Conservation (phyloP, 2,113 vertebrate species). For the Myiopsitta monachus region DNA sequence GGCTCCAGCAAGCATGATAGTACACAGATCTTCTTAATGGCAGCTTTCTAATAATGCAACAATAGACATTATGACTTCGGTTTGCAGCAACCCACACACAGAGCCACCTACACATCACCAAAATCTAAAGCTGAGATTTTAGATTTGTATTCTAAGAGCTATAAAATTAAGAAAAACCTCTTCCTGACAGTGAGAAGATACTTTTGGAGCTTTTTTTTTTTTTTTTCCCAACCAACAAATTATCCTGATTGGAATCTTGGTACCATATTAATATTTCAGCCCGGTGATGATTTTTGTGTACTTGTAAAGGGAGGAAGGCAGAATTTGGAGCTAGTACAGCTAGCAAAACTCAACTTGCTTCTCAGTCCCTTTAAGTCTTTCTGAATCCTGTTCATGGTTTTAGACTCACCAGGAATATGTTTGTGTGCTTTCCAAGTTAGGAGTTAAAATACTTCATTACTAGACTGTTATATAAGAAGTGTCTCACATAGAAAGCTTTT, state of each 20-base stretch:
- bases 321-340: neutral
- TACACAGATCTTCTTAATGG: constrained; percentile 5
- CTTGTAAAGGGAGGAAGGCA: neutral
- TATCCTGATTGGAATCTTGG: constrained; percentile 5
- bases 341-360: neutral
- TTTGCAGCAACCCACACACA: constrained; percentile 5
- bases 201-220: neutral
- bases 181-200: constrained; percentile 5
- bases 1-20: neutral
- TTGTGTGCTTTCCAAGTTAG: neutral
- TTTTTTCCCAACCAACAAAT: neutral
- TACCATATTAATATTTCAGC: neutral
- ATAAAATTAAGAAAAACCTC: neutral
- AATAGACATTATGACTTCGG: constrained; percentile 34
- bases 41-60: constrained; percentile 54
- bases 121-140: constrained; percentile 3
- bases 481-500: neutral
- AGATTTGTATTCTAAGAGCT: constrained; percentile 20
- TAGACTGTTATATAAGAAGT: neutral
- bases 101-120: neutral
- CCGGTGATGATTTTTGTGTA: neutral
- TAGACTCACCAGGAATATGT: neutral
- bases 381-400: neutral
- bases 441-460: neutral
- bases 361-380: neutral